These are phyloP conservation scores for Pomatorhinus ruficollis DNA, from an alignment of 2,113 vertebrate species.

Conservation along the genomic window DNA sequence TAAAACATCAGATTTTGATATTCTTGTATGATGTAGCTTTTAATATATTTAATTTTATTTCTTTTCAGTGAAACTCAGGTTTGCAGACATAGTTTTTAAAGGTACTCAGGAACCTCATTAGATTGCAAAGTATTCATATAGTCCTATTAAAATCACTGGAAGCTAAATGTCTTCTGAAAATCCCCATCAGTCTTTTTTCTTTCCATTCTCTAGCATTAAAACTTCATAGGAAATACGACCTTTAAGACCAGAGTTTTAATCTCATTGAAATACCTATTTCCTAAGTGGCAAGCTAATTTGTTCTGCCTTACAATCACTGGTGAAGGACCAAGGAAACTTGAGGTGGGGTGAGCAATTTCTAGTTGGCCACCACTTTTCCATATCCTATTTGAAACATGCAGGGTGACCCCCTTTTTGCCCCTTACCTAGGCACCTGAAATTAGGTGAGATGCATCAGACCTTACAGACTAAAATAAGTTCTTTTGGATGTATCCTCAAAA, in stretches of 20 bases:
- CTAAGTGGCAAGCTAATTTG: not conserved
- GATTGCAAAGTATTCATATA: not conserved
- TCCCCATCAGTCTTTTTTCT: not conserved
- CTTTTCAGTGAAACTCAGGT: not conserved
- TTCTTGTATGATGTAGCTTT: not conserved
- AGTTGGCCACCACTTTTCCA: not conserved
- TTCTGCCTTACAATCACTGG: not conserved
- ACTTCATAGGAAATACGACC: not conserved
- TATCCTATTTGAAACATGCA: not conserved
- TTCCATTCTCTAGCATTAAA: not conserved
- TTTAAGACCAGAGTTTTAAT: not conserved
- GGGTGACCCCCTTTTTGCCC: not conserved
- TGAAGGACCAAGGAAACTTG: not conserved
- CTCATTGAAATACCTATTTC: not conserved
- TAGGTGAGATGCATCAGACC: not conserved
- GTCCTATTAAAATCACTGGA: not conserved
- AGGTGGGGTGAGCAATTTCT: not conserved
- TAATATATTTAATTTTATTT: not conserved
- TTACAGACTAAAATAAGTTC: not conserved
- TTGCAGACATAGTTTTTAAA: not conserved
- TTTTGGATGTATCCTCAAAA: not conserved
- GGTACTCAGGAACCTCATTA: not conserved
- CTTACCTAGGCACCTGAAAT: not conserved
- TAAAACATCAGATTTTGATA: not conserved
- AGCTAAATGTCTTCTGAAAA: not conserved